Conservation (phyloP, 1,140 invertebrate genomes). For the Schmidtea mediterranea region DNA sequence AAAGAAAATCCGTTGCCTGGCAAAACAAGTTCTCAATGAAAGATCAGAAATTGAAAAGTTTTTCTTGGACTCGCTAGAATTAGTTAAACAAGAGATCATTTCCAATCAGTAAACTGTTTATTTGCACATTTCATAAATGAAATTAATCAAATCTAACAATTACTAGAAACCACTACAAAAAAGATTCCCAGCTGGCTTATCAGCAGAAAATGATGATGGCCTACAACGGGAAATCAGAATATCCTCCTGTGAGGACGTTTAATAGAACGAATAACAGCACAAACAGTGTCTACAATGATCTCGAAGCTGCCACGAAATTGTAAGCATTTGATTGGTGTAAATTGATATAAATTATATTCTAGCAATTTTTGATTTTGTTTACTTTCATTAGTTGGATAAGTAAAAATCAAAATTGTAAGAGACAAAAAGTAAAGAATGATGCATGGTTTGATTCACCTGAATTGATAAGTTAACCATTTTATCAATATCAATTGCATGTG, state of each 20-base stretch:
- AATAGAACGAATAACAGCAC: conserved; percentile 22
- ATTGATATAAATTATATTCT: neutral
- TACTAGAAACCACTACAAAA: conserved; percentile 22
- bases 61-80: conserved; percentile 20
- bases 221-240: conserved; percentile 19
- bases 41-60: conserved; percentile 25
- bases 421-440: neutral
- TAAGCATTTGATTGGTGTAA: conserved; percentile 11
- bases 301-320: conserved; percentile 24
- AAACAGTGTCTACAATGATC: conserved; percentile 25
- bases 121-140: conserved; percentile 3
- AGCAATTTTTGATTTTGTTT: neutral
- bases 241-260: conserved; percentile 24
- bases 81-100: conserved; percentile 20
- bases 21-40: conserved; percentile 24
- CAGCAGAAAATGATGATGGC: conserved; percentile 23
- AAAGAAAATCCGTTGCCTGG: conserved; percentile 12
- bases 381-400: neutral
- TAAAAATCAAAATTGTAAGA: neutral
- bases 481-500: no score
- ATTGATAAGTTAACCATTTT: no score
- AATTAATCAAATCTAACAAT: no score
- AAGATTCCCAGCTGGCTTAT: conserved; percentile 21
- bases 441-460: neutral
- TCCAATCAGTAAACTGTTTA: conserved; percentile 16